Evolutionary conservation across 2,888 invertebrate genomes (phyloP), one percentile per base, ranked within the genome.

Genomic region (Chymomyza procnemis): DNA sequence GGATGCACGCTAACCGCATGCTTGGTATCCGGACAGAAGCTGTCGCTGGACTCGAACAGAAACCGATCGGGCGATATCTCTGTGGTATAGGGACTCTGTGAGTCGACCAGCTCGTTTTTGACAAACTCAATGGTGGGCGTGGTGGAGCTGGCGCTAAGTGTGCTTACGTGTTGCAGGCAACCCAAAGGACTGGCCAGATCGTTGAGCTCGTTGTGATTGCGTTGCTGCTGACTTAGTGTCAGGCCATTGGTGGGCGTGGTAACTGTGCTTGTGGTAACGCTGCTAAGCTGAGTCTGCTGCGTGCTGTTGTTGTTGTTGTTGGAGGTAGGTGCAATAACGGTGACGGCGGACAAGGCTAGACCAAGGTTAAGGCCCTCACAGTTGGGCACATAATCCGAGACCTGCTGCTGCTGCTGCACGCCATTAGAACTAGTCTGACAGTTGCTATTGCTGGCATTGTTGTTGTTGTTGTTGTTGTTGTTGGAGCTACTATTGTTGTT

Each of bases 61-160:
- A 91, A 91, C 9, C 91, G 88, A 74, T 91, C 90, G n/a, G 91
- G 90, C 67, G 90, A 90, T 64, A 91, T 81, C 41, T 90, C 90
- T 4, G 90, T 91, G 57, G 91, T 91, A 57, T 91, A 91, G 19
- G 91, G 91, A 65, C 90, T 90, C 73, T 90, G 90, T 14, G 90
- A 88, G 71, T 91, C 91, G 57, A 89, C 89, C 50, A 91, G 78
- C 71, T 91, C 91, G 61, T 90, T 90, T 69, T 91, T 91, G 0
- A 91, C 90, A 68, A 91, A 91, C 64, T 91, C 91, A 26, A 81
- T 88, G 69, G 90, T 88, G 74, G 86, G 84, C 69, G 89, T 87
- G 66, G 85, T 74, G 55, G 82, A 60, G 26, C 19, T 54, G 21
- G 19, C 19, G 54, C 54, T 54, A 19, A 22, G 19, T 14, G 58